phyloP scores from a whole-genome alignment of 2,888 invertebrate genomes.

The Hanleya hanleyi region DNA sequence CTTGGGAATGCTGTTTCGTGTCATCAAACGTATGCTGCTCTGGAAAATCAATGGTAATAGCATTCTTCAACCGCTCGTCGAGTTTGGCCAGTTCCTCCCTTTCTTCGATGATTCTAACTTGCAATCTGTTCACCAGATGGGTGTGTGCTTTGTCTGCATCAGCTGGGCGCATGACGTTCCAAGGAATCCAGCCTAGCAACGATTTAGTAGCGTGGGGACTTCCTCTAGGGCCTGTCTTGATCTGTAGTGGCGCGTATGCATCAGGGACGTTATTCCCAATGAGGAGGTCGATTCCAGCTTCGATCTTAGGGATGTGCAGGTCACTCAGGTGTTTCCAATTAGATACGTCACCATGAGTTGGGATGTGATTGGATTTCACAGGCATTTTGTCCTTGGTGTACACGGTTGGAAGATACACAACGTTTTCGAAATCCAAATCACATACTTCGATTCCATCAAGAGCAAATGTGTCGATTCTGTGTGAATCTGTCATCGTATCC shows the following conservation, averaged over 20 bases:
- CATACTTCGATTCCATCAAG: constrained; percentile 15
- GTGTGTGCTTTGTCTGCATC: too few species aligned
- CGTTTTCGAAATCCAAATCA: constrained; percentile 13
- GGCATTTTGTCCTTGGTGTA: constrained; percentile 31
- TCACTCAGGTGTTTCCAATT: constrained; percentile 28
- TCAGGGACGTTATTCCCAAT: constrained; percentile 22
- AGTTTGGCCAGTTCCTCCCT: too few species aligned
- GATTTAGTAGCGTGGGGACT: constrained; percentile 27
- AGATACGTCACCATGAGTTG: constrained; percentile 23
- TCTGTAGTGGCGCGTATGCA: constrained; percentile 23
- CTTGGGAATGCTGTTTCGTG: too few species aligned
- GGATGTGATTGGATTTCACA: constrained; percentile 24
- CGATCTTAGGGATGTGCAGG: constrained; percentile 21
- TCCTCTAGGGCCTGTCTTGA: constrained; percentile 18
- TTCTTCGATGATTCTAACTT: too few species aligned
- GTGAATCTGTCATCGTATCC: constrained; percentile 5
- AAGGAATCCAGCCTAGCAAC: constrained; percentile 22
- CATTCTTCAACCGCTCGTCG: too few species aligned
- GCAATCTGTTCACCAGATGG: too few species aligned
- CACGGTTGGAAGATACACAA: constrained; percentile 23
- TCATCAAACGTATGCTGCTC: too few species aligned
- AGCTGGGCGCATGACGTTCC: constrained; percentile 18
- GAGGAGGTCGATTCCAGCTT: constrained; percentile 16
- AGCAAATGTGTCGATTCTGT: background rate
- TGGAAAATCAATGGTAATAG: too few species aligned